These are phyloP conservation scores for Erythrocercus mccallii DNA, from an alignment of 2,113 vertebrate species.

Conservation along the genomic window DNA sequence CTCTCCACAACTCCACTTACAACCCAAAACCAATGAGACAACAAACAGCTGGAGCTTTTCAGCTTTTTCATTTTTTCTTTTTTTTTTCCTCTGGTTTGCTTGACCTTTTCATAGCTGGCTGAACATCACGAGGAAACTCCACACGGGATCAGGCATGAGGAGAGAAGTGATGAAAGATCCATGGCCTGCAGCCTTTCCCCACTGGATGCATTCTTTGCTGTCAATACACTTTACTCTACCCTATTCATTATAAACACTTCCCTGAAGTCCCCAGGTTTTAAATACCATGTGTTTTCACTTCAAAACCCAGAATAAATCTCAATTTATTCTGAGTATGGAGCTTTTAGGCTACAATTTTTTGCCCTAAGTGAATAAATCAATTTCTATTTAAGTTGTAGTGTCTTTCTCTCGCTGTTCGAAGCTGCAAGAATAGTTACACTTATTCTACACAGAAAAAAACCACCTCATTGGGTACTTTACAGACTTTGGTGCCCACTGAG, in stretches of 20 bases:
- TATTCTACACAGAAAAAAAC: background rate
- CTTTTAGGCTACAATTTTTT: constrained; percentile 32
- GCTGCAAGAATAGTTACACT: background rate
- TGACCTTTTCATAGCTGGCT: constrained; percentile 14
- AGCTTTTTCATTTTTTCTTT: background rate
- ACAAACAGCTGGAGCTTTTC: background rate
- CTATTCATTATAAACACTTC: constrained; percentile 16
- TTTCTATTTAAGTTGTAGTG: constrained; percentile 43
- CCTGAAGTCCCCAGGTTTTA: constrained; percentile 23
- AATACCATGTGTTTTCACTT: constrained; percentile 57
- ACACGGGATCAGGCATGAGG: background rate
- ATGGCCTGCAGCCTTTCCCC: background rate
- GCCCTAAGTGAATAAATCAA: constrained; percentile 60
- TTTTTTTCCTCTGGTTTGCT: background rate
- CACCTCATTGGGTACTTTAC: background rate
- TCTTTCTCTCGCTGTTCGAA: background rate
- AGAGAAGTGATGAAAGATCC: background rate
- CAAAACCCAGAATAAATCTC: constrained; percentile 55
- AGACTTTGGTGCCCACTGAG: background rate
- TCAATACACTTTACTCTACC: background rate
- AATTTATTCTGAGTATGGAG: constrained; percentile 38
- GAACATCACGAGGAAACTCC: background rate
- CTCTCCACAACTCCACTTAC: background rate
- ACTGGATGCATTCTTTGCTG: background rate
- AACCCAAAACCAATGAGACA: background rate